phyloP scores from a whole-genome alignment of 2,113 vertebrate species.

The Scomber colias region DNA sequence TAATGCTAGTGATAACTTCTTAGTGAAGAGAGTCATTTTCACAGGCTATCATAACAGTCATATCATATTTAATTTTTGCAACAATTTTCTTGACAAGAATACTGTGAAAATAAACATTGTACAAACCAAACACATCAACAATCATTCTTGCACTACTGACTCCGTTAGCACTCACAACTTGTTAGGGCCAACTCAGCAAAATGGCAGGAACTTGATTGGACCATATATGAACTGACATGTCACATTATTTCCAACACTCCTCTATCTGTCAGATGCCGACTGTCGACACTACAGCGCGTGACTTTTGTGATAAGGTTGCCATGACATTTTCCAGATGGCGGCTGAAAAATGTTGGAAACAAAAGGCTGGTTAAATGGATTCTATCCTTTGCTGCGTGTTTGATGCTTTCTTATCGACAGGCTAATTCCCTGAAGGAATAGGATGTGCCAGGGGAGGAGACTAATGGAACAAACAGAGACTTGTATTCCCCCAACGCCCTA shows the following conservation, averaged over 20 bases:
- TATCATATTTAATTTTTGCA: background rate
- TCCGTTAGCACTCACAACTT: constrained; percentile 30
- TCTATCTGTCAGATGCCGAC: constrained; percentile 51
- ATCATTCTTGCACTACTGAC: constrained; percentile 5
- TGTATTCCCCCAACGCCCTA: constrained; percentile 44
- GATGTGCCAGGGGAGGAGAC: constrained; percentile 70
- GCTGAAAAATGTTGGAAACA: constrained; percentile 71
- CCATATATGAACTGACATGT: constrained; percentile 56
- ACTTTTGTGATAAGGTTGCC: constrained; percentile 76
- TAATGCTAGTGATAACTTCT: too few species aligned
- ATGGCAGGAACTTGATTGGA: constrained; percentile 59
- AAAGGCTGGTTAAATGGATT: constrained; percentile 73
- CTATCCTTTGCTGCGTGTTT: constrained; percentile 53
- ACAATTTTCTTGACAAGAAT: too few species aligned
- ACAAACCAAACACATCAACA: constrained; percentile 15
- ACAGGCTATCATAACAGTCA: too few species aligned
- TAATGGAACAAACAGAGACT: constrained; percentile 63
- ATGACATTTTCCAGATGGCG: constrained; percentile 78
- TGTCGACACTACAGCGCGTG: constrained; percentile 43
- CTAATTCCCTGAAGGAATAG: constrained; percentile 73
- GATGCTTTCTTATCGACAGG: constrained; percentile 68
- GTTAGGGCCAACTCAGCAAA: constrained; percentile 40
- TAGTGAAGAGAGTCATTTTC: too few species aligned
- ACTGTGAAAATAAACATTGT: too few species aligned
- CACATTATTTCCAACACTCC: constrained; percentile 53